Base-by-base conservation (phyloP, 2,888 invertebrate genomes). In the Aromia moschata region DNA sequence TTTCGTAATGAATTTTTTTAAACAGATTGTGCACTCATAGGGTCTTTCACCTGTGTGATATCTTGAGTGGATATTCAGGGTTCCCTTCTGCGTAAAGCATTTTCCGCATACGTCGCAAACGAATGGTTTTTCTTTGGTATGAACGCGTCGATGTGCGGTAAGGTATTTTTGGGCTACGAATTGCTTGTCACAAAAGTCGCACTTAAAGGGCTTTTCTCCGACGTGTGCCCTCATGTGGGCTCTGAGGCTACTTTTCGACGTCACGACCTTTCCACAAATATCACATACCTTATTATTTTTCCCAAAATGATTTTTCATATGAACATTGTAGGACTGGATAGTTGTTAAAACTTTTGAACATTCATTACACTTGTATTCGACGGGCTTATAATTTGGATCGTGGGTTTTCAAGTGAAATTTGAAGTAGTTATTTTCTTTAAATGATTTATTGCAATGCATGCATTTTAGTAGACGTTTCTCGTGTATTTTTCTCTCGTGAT, bases 81-180 rank as follows among this genome's bases (percentile, higher is more conserved):
- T 83, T 58, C 82, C 82, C 61, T 82, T 82, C 59, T 86, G 82
- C 38, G 84, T 84, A 67, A 86, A 86, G 1, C 82, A 71, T 66
- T 85, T 86, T 40, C 82, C 82, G 58, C 86, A 86, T 52, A 81
- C 77, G 1, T 83, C 80, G 61, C 86, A 86, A 10, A 81, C 80
- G 45, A 80, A 84, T 0, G 86, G 86, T 40, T 84, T 78, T 0
- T 83, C 79, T 5, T 84, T 84, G 0, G 84, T 83, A 54, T 86
- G 86, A 0, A 80, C 80, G 0, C 85, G 82, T 76, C 82, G 82
- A 49, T 86, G 86, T 0, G 81, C 78, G 20, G 80, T 81, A 44
- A 86, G 65, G 2, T 81, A 62, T 10, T 80, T 79, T 1, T 76
- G 80, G 15, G 58, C 65, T 52, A 76, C 79, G 14, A 82, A 82